Evolutionary conservation across 2,888 invertebrate species (phyloP).

Genomic region (Drosophila stalkeri): DNA sequence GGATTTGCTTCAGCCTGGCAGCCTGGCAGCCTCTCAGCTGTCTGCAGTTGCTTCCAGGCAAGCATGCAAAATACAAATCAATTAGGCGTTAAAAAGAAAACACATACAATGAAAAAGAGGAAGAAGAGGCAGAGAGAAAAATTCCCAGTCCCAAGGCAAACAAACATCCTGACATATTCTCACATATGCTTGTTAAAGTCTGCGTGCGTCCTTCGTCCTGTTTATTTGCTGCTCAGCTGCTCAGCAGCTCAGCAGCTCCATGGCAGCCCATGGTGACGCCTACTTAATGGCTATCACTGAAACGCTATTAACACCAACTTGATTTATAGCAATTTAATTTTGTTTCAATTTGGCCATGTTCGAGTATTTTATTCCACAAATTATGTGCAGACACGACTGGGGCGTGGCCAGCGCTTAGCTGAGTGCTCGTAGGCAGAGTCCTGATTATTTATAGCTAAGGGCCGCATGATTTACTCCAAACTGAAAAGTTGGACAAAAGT

Average conservation of each 20-base stretch:
- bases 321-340: slow-evolving; percentile 79
- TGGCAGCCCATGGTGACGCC: slow-evolving; percentile 65
- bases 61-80: slow-evolving; percentile 73
- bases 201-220: slow-evolving; percentile 39
- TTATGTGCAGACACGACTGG: slow-evolving; percentile 77
- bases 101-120: neutral
- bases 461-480: slow-evolving; percentile 55
- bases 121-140: neutral
- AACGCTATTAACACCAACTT: slow-evolving; percentile 76
- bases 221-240: slow-evolving; percentile 42
- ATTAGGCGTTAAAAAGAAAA: slow-evolving; percentile 73
- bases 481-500: slow-evolving; percentile 44
- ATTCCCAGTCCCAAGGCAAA: slow-evolving; percentile 21
- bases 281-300: slow-evolving; percentile 77
- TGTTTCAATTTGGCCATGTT: slow-evolving; percentile 73
- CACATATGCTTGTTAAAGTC: slow-evolving; percentile 10
- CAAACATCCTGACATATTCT: slow-evolving; percentile 33
- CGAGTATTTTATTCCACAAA: slow-evolving; percentile 76
- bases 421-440: slow-evolving; percentile 16
- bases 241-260: slow-evolving; percentile 28
- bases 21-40: slow-evolving; percentile 7
- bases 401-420: slow-evolving; percentile 62
- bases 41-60: slow-evolving; percentile 42
- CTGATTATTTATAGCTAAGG: slow-evolving; percentile 63
- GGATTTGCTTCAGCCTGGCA: neutral